Percentiles rank a stretch among this genome's conserved stretches.
These are phyloP conservation scores for Hoplostethus atlanticus DNA, from an alignment of 2,797 vertebrate species.

Conservation along the genomic window DNA sequence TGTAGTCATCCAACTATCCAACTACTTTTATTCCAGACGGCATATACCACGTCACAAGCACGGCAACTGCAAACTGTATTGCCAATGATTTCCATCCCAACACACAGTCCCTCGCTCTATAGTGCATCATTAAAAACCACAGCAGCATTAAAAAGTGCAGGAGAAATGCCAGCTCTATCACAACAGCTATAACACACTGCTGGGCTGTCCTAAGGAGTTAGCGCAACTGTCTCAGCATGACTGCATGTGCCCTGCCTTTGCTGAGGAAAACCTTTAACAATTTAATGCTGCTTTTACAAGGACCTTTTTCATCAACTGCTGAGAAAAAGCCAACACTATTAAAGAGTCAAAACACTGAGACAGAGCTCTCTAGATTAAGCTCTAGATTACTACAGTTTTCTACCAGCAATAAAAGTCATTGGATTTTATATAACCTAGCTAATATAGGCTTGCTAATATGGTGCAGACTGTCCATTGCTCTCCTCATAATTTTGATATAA, in stretches of 20 bases:
- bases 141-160: conserved; percentile 21
- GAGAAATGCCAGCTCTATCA: conserved; percentile 28
- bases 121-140: conserved; percentile 13
- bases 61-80: neutral
- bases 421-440: neutral
- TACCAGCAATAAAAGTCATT: neutral
- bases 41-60: conserved; percentile 6
- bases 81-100: neutral
- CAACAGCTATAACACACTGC: conserved; percentile 38
- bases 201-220: conserved; percentile 20
- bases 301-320: neutral
- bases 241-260: neutral
- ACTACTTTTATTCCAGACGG: conserved; percentile 24
- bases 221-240: conserved; percentile 30
- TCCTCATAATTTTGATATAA: conserved; percentile 10
- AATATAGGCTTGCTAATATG: conserved; percentile 3
- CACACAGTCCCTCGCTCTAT: neutral
- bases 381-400: neutral
- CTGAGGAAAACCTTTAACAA: conserved; percentile 21
- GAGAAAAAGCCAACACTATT: conserved; percentile 2
- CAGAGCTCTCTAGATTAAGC: neutral
- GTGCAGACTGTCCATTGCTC: neutral
- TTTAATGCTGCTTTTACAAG: conserved; percentile 17
- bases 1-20: conserved; percentile 3
- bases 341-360: neutral